phyloP scores from a whole-genome alignment of 2,113 vertebrate species.

The Glaucidium brasilianum region DNA sequence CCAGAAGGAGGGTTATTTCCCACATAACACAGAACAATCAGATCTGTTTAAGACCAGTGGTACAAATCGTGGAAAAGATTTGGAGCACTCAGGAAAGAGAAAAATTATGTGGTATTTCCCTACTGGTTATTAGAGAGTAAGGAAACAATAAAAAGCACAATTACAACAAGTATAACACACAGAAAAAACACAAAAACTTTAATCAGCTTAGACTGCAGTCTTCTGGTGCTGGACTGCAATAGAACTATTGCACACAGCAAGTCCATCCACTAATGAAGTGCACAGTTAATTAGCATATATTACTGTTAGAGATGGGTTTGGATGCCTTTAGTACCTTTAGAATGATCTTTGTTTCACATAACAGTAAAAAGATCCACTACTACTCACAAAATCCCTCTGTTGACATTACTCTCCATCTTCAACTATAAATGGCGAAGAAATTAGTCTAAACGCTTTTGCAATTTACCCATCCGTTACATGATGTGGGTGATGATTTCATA shows the following conservation, averaged over 20 bases:
- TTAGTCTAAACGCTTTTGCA: neutral
- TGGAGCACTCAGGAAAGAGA: neutral
- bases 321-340: neutral
- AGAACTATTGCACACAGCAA: neutral
- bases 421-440: neutral
- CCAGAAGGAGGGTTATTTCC: conserved; percentile 7
- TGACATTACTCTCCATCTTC: neutral
- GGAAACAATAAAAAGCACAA: neutral
- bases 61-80: neutral
- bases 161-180: neutral
- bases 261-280: neutral
- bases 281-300: neutral
- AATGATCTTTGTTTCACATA: neutral
- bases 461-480: neutral
- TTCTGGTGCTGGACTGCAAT: neutral
- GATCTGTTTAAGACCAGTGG: neutral
- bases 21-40: neutral
- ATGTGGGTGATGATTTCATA: neutral
- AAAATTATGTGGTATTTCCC: neutral
- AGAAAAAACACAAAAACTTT: accelerated
- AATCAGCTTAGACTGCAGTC: neutral
- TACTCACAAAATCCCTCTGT: neutral
- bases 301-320: neutral
- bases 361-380: neutral
- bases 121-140: neutral